phyloP scores from a whole-genome alignment of 2,113 vertebrate species.

The Plecotus auritus region DNA sequence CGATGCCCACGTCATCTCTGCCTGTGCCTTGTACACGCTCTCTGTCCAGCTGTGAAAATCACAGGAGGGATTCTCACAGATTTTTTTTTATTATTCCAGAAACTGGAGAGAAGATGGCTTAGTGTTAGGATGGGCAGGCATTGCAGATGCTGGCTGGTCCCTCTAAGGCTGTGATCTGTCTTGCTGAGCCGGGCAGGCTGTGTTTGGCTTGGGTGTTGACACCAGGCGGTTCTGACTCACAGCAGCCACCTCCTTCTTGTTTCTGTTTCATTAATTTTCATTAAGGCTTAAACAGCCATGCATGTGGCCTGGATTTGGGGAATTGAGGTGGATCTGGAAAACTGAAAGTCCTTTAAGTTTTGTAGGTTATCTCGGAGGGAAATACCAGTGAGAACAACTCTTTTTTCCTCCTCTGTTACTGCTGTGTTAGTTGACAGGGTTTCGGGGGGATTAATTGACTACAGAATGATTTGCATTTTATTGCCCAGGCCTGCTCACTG shows the following conservation, averaged over 20 bases:
- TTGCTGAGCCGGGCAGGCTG: not conserved
- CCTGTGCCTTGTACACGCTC: not conserved
- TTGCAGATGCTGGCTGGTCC: not conserved
- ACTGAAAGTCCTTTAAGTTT: constrained; percentile 38
- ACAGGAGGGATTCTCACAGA: not conserved
- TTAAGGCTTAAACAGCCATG: constrained; percentile 26
- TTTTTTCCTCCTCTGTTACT: not conserved
- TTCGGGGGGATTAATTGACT: constrained; percentile 55
- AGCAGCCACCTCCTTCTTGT: not conserved
- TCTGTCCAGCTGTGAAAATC: not conserved
- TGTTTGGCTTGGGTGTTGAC: not conserved
- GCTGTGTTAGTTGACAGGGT: constrained; percentile 18
- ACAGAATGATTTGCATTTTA: constrained; percentile 53
- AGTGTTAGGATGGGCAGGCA: not conserved
- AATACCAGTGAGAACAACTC: not conserved
- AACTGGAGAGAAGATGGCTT: not conserved
- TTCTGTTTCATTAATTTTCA: constrained; percentile 52
- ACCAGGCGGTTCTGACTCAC: not conserved
- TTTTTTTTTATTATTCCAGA: not conserved
- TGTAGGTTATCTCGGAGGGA: constrained; percentile 13
- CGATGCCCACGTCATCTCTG: not conserved
- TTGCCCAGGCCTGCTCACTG: not conserved
- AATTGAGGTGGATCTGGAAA: constrained; percentile 27
- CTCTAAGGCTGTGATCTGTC: not conserved
- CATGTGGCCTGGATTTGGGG: constrained; percentile 28